These are phyloP conservation scores for Matsumurasca onukii DNA, from an alignment of 1,140 invertebrate genomes.

Conservation along the genomic window DNA sequence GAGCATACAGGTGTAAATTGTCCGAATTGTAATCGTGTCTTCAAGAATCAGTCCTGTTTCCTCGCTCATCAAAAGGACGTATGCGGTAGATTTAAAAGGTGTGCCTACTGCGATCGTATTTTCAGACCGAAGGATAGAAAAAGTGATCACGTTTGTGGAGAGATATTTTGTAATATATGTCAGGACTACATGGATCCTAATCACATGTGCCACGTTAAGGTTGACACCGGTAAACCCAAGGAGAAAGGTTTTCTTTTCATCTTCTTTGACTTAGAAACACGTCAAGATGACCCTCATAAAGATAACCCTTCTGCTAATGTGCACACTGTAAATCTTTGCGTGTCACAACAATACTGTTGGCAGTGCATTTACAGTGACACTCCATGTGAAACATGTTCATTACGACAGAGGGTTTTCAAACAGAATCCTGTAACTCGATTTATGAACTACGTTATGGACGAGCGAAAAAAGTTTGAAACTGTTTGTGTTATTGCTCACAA, in stretches of 20 bases:
- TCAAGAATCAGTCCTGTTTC: not conserved
- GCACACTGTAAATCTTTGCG: conserved; percentile 9
- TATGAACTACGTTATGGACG: conserved; percentile 18
- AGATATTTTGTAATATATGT: conserved; percentile 3
- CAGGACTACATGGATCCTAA: not conserved
- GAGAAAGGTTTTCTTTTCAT: not conserved
- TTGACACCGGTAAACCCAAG: not conserved
- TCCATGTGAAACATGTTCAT: not conserved
- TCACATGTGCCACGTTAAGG: not conserved
- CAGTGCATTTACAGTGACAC: not conserved
- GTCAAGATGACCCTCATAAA: not conserved
- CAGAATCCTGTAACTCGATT: not conserved
- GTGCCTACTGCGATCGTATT: not conserved
- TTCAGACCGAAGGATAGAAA: not conserved
- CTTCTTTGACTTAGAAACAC: conserved; percentile 15
- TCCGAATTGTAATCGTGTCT: not conserved
- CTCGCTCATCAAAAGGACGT: not conserved
- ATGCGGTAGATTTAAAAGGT: conserved; percentile 9
- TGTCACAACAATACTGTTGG: conserved; percentile 4
- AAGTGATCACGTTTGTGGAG: not conserved
- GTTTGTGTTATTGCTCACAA: conserved; percentile 22
- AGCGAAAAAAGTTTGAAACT: not conserved
- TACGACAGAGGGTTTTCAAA: not conserved
- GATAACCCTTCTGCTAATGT: not conserved
- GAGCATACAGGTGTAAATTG: not conserved